phyloP scores from a whole-genome alignment of 2,113 vertebrate species.

The Chrysochloris asiatica region DNA sequence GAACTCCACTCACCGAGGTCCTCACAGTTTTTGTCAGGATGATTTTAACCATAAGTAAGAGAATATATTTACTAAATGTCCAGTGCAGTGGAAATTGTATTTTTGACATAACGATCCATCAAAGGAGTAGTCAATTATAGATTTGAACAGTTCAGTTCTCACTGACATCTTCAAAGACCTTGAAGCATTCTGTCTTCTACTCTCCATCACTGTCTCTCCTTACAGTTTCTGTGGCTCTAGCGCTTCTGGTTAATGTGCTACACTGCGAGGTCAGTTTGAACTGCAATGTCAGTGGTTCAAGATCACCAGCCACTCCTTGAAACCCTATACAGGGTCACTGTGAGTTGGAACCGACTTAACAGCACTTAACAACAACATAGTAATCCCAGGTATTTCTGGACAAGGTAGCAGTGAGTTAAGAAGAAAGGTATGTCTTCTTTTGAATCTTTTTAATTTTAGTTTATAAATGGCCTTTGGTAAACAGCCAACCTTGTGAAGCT shows the following conservation, averaged over 20 bases:
- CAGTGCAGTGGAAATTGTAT: rapidly evolving
- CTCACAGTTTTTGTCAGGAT: too few relatives aligned
- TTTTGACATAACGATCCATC: not conserved
- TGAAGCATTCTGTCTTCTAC: rapidly evolving
- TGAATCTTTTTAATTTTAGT: not conserved
- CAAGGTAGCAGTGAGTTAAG: not conserved
- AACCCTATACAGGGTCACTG: rapidly evolving
- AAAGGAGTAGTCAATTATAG: rapidly evolving
- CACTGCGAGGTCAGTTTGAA: too few relatives aligned
- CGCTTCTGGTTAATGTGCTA: too few relatives aligned
- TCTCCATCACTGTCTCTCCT: not conserved
- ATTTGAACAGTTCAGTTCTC: not conserved
- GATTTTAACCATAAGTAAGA: not conserved
- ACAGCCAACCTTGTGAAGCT: not conserved
- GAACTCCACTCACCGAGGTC: not conserved
- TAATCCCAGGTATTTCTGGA: not conserved
- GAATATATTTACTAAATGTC: not conserved
- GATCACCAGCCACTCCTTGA: too few relatives aligned
- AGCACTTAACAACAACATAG: too few relatives aligned
- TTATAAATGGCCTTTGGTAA: conserved; percentile 11
- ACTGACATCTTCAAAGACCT: not conserved
- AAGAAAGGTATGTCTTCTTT: not conserved
- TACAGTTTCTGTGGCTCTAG: rapidly evolving
- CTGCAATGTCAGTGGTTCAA: too few relatives aligned
- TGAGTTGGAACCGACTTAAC: too few relatives aligned